Conservation (phyloP, 23 tunicate species). For the Corella eumyota region DNA sequence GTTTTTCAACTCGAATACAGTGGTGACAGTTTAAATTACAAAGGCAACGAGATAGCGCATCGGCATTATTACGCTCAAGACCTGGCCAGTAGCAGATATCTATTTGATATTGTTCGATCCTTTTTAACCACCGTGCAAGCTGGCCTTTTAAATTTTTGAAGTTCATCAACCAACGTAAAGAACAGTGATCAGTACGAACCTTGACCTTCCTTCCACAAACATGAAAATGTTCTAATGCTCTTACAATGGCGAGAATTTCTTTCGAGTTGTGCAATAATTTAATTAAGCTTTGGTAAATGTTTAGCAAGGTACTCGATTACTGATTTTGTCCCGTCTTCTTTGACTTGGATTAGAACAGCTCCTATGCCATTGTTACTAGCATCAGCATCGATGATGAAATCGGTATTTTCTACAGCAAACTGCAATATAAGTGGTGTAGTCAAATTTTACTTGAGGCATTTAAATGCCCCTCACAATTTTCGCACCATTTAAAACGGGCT, state of each 20-base stretch:
- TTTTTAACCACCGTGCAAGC: not conserved
- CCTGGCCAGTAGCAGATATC: not conserved
- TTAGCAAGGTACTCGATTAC: too few relatives aligned
- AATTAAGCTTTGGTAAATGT: too few relatives aligned
- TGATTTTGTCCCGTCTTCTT: not conserved
- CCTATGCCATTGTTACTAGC: not conserved
- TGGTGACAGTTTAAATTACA: not conserved
- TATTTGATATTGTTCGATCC: not conserved
- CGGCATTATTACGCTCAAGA: not conserved
- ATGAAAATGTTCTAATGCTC: too few relatives aligned
- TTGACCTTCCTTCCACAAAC: too few relatives aligned
- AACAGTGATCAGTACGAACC: not conserved
- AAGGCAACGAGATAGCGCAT: not conserved
- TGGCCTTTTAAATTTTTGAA: not conserved
- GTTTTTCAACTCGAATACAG: not conserved
- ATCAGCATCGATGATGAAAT: not conserved
- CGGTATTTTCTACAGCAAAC: not conserved
- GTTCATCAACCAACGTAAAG: not conserved
- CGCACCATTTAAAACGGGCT: not conserved
- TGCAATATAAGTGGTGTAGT: not conserved
- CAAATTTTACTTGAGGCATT: not conserved
- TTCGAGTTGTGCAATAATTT: too few relatives aligned
- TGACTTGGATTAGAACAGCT: not conserved
- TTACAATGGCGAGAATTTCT: too few relatives aligned
- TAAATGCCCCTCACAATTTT: not conserved